Evolutionary conservation across 2,888 invertebrate genomes (phyloP).

Genomic region (Drosophila peninsularis): DNA sequence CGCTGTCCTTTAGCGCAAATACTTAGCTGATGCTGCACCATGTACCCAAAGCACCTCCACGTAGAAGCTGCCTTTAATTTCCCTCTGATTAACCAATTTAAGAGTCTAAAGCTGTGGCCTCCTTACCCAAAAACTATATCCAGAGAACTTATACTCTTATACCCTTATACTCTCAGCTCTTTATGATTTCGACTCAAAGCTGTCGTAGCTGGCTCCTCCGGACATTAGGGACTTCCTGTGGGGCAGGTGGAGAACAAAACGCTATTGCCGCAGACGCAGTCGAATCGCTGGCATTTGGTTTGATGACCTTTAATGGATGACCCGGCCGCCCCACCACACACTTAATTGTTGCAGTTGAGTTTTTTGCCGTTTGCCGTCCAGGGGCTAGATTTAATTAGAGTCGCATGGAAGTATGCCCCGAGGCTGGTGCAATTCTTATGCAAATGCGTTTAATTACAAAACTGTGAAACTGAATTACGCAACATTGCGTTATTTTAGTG

Average conservation of each 20-base stretch:
- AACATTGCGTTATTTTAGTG: slow-evolving; percentile 76
- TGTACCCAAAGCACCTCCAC: no score
- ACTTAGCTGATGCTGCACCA: no score
- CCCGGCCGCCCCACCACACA: not conserved
- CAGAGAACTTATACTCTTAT: no score
- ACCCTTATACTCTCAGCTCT: not conserved
- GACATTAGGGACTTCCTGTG: slow-evolving; percentile 68
- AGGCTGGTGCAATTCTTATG: slow-evolving; percentile 72
- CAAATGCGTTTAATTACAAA: slow-evolving; percentile 83
- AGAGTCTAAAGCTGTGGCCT: no score
- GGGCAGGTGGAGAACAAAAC: slow-evolving; percentile 61
- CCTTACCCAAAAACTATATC: not conserved
- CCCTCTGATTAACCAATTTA: no score
- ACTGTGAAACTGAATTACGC: slow-evolving; percentile 81
- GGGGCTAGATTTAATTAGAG: slow-evolving; percentile 65
- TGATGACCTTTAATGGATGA: slow-evolving; percentile 75
- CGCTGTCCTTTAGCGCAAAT: no score
- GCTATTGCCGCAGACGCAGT: slow-evolving; percentile 53
- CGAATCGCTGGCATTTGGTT: slow-evolving; percentile 44
- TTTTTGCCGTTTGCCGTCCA: not conserved
- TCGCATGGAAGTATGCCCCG: slow-evolving; percentile 75
- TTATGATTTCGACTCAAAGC: not conserved
- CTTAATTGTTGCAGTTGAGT: slow-evolving; percentile 35
- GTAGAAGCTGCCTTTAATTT: no score
- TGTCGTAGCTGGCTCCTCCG: slow-evolving; percentile 27